Conservation (phyloP, 2,113 vertebrate genomes). For the Smithornis capensis region DNA sequence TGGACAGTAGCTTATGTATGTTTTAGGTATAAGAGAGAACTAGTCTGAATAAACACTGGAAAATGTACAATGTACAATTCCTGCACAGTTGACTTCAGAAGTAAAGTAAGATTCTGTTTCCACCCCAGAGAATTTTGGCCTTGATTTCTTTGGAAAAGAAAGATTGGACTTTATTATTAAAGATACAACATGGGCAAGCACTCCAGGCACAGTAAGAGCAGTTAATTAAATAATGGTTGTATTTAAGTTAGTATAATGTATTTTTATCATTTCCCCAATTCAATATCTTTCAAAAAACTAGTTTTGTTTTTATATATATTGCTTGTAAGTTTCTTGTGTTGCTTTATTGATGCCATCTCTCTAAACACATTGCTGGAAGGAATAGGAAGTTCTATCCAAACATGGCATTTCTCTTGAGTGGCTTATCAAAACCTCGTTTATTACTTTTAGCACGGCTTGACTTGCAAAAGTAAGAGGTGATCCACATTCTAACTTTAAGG, state of each 20-base stretch:
- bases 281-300: not conserved
- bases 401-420: not conserved
- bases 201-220: not conserved
- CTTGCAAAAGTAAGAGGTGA: not conserved
- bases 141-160: not conserved
- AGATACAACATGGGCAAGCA: not conserved
- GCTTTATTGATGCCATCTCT: not conserved
- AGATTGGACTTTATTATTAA: not conserved
- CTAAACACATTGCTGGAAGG: not conserved
- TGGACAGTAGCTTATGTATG: not conserved
- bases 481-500: not conserved
- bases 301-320: not conserved
- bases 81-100: not conserved
- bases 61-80: slow-evolving; percentile 13
- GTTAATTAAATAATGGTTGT: not conserved
- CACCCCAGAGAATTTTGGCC: not conserved
- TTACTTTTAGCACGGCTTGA: not conserved
- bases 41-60: not conserved
- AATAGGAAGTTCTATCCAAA: not conserved
- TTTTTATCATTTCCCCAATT: not conserved
- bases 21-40: slow-evolving; percentile 16
- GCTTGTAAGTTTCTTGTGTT: not conserved
- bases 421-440: not conserved
- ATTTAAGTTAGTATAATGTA: not conserved
- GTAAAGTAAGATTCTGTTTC: not conserved